Evolutionary conservation across 2,888 invertebrate genomes (phyloP).

Genomic region (Pycnomerus fuliginosus): DNA sequence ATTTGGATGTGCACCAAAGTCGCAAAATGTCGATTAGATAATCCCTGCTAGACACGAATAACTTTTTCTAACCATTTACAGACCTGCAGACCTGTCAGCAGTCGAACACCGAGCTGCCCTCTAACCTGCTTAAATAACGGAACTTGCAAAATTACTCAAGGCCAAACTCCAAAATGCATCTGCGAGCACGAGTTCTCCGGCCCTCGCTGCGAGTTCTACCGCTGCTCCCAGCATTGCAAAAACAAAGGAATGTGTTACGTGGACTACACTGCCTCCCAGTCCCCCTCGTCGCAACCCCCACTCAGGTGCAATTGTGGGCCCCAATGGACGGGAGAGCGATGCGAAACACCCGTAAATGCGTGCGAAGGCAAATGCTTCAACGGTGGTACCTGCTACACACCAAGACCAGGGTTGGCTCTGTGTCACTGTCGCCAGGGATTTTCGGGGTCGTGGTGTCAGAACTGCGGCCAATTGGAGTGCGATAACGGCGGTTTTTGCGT

Average conservation of each 20-base stretch:
- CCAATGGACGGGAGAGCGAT: slow-evolving; percentile 65
- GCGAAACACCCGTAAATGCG: slow-evolving; percentile 60
- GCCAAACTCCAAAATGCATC: slow-evolving; percentile 60
- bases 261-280: slow-evolving; percentile 39
- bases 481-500: slow-evolving; percentile 63
- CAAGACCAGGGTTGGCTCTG: slow-evolving; percentile 35
- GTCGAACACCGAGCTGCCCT: slow-evolving; percentile 50
- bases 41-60: neutral
- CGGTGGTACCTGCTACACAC: slow-evolving; percentile 59
- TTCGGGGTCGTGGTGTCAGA: slow-evolving; percentile 59
- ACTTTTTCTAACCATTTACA: slow-evolving; percentile 45
- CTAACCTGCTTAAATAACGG: slow-evolving; percentile 65
- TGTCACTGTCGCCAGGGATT: slow-evolving; percentile 60
- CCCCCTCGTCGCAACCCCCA: slow-evolving; percentile 35
- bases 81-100: slow-evolving; percentile 46
- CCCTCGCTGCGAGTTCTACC: slow-evolving; percentile 65
- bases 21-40: neutral
- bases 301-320: slow-evolving; percentile 61
- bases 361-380: slow-evolving; percentile 62
- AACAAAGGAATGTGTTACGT: slow-evolving; percentile 62
- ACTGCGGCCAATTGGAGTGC: slow-evolving; percentile 60
- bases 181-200: slow-evolving; percentile 68
- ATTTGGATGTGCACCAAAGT: too few species aligned
- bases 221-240: slow-evolving; percentile 68
- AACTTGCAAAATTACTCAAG: slow-evolving; percentile 56